These are phyloP conservation scores for Eciton burchellii DNA, from an alignment of 1,140 invertebrate genomes.

Conservation along the genomic window DNA sequence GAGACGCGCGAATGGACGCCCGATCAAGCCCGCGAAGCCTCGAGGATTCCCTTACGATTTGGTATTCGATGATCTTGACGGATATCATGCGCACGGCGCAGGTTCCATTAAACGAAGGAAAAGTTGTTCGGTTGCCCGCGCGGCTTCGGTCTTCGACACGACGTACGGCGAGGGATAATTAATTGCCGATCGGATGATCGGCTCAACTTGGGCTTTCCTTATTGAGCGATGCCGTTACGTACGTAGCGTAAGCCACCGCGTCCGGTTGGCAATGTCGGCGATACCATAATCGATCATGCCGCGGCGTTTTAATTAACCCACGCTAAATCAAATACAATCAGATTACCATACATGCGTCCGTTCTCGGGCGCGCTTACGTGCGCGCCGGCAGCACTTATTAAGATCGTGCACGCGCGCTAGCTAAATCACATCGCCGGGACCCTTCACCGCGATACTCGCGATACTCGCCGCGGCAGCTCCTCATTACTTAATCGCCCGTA, in stretches of 20 bases:
- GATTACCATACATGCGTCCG: constrained; percentile 29
- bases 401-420: not conserved
- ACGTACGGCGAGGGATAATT: constrained; percentile 59
- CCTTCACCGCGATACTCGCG: not conserved
- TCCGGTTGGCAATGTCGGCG: constrained; percentile 63
- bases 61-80: too few species aligned
- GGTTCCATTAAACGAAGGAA: not conserved
- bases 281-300: constrained; percentile 57
- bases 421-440: not conserved
- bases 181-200: constrained; percentile 47
- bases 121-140: too few species aligned
- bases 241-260: constrained; percentile 53
- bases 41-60: too few species aligned
- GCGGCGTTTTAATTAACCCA: constrained; percentile 62
- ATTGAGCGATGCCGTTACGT: constrained; percentile 60
- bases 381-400: constrained; percentile 23
- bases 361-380: too few species aligned
- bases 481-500: constrained; percentile 1
- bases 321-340: constrained; percentile 55
- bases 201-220: constrained; percentile 55
- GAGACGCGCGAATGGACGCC: not conserved
- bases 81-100: not conserved
- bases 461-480: constrained; percentile 24
- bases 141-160: not conserved
- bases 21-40: too few species aligned